Evolutionary conservation across 2,888 invertebrate species (phyloP), one percentile per base, ranked within the genome.

Genomic region (Cephus nigrinus): DNA sequence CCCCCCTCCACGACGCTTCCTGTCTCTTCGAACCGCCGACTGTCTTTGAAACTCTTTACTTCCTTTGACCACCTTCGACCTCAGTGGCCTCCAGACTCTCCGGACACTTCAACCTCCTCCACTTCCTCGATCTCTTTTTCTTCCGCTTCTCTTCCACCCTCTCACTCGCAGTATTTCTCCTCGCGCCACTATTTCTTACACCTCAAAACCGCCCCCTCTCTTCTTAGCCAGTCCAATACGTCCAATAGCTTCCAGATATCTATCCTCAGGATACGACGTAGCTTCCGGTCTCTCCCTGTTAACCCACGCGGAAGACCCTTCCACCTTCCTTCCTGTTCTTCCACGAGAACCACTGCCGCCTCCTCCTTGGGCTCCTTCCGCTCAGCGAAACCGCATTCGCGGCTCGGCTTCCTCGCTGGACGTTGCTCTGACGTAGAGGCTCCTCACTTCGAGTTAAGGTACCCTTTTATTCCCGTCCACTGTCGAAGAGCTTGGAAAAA

Each of bases 1-100:
- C 90, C 91, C 91, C 91, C 91, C 91, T 91, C 91, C 91, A 91
- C 90, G 87, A 89, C 91, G 90, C 86, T 82, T 87, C 86, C 87
- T 87, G 89, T 87, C 86, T 89, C 88, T 82, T 82, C 88, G 84
- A 88, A 88, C 86, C 71, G 71, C 71, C 55, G 55, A 55, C 55
- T 55, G 55, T 55, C 55, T 23, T 55, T 55, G 35, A 23, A 23
- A 55, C 9, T 55, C 55, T 55, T 55, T 9, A 55, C 55, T 55
- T 55, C 55, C 55, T 55, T 55, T 1, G 23, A 55, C 9, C 55
- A 55, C 55, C 55, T 33, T 71, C 71, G 71, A 32, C 71, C 32
- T 71, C 71, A 23, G 2, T 15, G 71, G 31, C 31, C 71, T 32
- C 23, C 71, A 12, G 71, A 31, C 71, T 71, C 32, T 71, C 15